A percentile compares a stretch with the other conserved stretches of the same genome.
Conservation (phyloP, 2,113 vertebrate species). For the Psammodynastes pulverulentus region DNA sequence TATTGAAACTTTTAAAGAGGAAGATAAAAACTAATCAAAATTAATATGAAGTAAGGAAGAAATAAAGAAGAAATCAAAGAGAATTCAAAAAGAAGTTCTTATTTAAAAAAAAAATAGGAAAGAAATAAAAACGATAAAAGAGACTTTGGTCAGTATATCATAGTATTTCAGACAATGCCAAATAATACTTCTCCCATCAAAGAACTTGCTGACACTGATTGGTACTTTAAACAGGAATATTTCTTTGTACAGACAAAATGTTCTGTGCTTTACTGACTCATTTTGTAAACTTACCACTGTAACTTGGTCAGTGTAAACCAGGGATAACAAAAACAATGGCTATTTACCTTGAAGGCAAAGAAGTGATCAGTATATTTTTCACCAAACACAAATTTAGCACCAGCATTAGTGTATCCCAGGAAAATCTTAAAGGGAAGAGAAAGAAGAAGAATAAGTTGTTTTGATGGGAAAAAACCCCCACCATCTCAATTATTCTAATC, state of each 20-base stretch:
- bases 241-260: neutral
- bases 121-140: too few species aligned
- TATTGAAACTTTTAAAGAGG: neutral
- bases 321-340: neutral
- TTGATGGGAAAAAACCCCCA: neutral
- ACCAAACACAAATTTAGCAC: constrained; percentile 83
- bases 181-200: neutral
- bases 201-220: neutral
- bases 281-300: neutral
- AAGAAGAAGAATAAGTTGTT: constrained; percentile 2
- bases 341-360: constrained; percentile 83
- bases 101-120: neutral
- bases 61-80: neutral
- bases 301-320: neutral
- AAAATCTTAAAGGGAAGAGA: constrained; percentile 70
- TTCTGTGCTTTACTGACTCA: neutral
- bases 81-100: neutral
- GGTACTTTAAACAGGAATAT: neutral
- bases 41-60: neutral
- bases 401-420: constrained; percentile 73
- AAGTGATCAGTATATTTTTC: constrained; percentile 77
- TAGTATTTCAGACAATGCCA: neutral
- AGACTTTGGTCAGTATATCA: neutral
- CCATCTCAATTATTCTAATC: neutral
- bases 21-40: neutral